phyloP scores from a whole-genome alignment of 2,113 vertebrate species.

The Odobenus rosmarus region DNA sequence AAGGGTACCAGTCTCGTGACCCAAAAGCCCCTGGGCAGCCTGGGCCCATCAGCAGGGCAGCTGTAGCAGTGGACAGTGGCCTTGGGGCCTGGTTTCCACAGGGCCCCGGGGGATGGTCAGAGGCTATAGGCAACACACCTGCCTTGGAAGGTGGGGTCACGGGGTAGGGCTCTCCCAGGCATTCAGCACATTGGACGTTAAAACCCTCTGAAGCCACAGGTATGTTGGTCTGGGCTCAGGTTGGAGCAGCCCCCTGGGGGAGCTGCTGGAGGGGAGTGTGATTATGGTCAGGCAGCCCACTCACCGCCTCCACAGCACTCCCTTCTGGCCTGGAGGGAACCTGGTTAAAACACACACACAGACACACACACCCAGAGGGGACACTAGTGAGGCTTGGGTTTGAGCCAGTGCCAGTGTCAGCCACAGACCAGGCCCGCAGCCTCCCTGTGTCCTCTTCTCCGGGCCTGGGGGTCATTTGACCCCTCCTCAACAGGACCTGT shows the following conservation, averaged over 20 bases:
- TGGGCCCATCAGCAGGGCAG: not conserved
- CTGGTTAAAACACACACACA: not conserved
- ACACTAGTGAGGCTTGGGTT: not conserved
- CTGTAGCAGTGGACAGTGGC: not conserved
- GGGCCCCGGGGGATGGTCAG: not conserved
- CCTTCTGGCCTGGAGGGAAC: not conserved
- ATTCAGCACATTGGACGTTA: too few species aligned
- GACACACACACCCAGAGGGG: not conserved
- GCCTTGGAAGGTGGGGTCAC: not conserved
- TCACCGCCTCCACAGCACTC: not conserved
- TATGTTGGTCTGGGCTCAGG: not conserved
- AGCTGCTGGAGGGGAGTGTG: not conserved
- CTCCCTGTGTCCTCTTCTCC: not conserved
- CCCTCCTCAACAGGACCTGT: not conserved
- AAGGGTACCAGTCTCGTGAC: not conserved
- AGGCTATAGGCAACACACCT: rapidly evolving
- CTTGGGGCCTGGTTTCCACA: not conserved
- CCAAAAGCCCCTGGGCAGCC: not conserved
- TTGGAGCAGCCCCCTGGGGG: not conserved
- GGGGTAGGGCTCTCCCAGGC: not conserved
- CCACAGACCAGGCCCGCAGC: not conserved
- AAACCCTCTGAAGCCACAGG: not conserved
- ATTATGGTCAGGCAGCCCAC: not conserved
- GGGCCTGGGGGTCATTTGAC: not conserved
- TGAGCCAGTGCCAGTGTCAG: not conserved